These are phyloP conservation scores for Himantopus leucocephalus DNA, from an alignment of 2,113 vertebrate species.

Conservation along the genomic window DNA sequence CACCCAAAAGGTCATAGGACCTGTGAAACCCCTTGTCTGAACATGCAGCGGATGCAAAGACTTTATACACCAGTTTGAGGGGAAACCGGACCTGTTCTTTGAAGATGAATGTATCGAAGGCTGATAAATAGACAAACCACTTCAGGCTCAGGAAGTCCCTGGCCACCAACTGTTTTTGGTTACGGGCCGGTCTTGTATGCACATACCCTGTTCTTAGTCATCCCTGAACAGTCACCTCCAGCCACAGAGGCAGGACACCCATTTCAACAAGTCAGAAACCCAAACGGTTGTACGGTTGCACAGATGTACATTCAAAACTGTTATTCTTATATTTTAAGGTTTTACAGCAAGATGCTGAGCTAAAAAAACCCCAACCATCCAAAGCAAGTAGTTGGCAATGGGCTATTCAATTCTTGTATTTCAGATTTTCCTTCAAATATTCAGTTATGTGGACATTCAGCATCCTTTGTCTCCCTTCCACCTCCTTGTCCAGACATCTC, in stretches of 20 bases:
- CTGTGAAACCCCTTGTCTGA: accelerated
- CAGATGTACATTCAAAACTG: neutral
- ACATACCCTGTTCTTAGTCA: neutral
- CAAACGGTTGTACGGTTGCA: accelerated
- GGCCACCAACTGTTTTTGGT: neutral
- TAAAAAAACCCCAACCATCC: neutral
- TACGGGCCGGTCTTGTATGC: accelerated
- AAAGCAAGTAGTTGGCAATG: neutral
- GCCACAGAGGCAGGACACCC: neutral
- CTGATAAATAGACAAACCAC: neutral
- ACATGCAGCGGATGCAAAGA: neutral
- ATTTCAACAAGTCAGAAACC: neutral
- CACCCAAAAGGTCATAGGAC: neutral
- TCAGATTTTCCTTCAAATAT: neutral
- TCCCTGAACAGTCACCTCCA: neutral
- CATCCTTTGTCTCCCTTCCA: neutral
- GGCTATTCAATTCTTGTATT: neutral
- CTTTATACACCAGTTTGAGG: neutral
- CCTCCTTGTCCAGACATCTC: neutral
- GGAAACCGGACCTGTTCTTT: neutral
- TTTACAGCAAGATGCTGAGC: neutral
- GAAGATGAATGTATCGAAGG: accelerated
- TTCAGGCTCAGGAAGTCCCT: neutral
- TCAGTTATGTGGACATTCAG: neutral
- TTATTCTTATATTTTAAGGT: neutral